Evolutionary conservation across 1,140 invertebrate genomes (phyloP).

Genomic region (Megathymus violae): DNA sequence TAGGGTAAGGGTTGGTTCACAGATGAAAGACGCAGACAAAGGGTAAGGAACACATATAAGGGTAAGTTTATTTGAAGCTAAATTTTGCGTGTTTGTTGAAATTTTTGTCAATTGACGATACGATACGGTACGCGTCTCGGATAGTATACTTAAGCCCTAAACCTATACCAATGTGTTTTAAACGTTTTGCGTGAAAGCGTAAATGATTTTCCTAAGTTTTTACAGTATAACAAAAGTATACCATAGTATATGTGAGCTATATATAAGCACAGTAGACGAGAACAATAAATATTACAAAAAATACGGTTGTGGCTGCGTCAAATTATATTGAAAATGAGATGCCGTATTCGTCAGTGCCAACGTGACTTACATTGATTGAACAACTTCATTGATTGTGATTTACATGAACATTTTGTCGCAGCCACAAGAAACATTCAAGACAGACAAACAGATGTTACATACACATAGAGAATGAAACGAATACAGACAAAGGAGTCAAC

Average conservation of each 20-base stretch:
- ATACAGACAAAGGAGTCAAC: slow-evolving; percentile 82
- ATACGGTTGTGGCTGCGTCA: slow-evolving; percentile 71
- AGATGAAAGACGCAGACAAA: slow-evolving; percentile 87
- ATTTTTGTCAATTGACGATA: slow-evolving; percentile 75
- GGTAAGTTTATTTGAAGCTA: slow-evolving; percentile 82
- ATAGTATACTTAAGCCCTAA: slow-evolving; percentile 74
- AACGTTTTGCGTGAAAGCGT: slow-evolving; percentile 83
- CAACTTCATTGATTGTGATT: too few relatives aligned
- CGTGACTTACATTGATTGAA: slow-evolving; percentile 44
- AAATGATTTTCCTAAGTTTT: slow-evolving; percentile 83
- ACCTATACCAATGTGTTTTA: slow-evolving; percentile 71
- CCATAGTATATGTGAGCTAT: slow-evolving; percentile 78
- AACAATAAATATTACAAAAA: slow-evolving; percentile 82
- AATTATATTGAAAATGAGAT: slow-evolving; percentile 48
- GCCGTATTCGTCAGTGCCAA: slow-evolving; percentile 38
- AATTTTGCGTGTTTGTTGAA: slow-evolving; percentile 81
- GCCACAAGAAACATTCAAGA: slow-evolving; percentile 82
- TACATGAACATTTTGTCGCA: slow-evolving; percentile 65
- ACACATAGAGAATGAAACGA: slow-evolving; percentile 85
- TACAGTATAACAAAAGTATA: slow-evolving; percentile 73
- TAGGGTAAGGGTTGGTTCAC: slow-evolving; percentile 81
- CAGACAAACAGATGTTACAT: slow-evolving; percentile 85
- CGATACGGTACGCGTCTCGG: slow-evolving; percentile 70
- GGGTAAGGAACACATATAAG: slow-evolving; percentile 85
- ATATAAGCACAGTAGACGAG: slow-evolving; percentile 84